phyloP scores from a whole-genome alignment of 2,888 invertebrate species.

The Tanytarsus gracilentus region DNA sequence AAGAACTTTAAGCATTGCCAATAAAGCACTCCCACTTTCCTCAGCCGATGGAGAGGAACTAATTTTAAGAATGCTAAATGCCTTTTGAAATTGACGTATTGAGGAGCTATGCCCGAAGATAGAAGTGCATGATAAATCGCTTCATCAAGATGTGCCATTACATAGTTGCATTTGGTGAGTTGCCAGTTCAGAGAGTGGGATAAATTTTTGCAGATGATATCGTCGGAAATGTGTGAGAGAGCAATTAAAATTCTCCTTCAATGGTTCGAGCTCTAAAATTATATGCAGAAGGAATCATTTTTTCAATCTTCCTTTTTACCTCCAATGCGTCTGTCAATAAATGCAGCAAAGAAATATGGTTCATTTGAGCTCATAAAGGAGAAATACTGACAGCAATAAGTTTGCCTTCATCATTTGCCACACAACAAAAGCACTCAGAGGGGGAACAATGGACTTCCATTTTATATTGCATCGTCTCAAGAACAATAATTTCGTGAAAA shows the following conservation, averaged over 20 bases:
- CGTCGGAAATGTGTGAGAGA: not conserved
- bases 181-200: too few species aligned
- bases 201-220: not conserved
- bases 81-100: too few species aligned
- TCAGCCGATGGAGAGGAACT: too few species aligned
- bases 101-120: too few species aligned
- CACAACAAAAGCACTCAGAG: not conserved
- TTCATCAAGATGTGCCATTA: too few species aligned
- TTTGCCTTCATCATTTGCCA: constrained; percentile 18
- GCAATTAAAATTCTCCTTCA: constrained; percentile 11
- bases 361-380: constrained; percentile 24
- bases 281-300: too few species aligned
- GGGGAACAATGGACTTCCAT: not conserved
- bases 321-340: constrained; percentile 21
- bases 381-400: constrained; percentile 14
- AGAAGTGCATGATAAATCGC: too few species aligned
- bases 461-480: constrained; percentile 4
- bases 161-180: too few species aligned
- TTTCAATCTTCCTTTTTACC: too few species aligned
- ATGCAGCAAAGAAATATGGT: constrained; percentile 8
- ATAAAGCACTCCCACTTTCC: too few species aligned
- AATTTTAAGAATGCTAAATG: too few species aligned
- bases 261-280: not conserved
- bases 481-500: constrained; percentile 13
- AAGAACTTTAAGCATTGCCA: too few species aligned